These are phyloP conservation scores for Sminthurinus aureus DNA, from an alignment of 2,888 invertebrate species.

Conservation along the genomic window DNA sequence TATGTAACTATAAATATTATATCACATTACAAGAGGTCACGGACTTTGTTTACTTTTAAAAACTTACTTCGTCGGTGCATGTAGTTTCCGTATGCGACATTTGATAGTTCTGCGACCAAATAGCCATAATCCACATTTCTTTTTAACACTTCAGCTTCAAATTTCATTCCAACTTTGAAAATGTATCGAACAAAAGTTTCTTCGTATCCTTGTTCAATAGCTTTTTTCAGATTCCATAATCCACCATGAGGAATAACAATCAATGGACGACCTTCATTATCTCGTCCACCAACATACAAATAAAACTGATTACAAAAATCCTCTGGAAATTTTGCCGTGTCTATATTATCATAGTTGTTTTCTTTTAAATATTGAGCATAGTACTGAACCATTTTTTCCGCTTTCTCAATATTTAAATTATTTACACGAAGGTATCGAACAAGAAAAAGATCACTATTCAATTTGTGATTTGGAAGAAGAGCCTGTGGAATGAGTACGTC, in stretches of 20 bases:
- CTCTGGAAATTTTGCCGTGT: slow-evolving; percentile 19
- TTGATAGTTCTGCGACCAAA: slow-evolving; percentile 25
- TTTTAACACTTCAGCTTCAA: slow-evolving; percentile 29
- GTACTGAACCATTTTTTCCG: slow-evolving; percentile 22
- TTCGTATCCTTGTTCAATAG: slow-evolving; percentile 25
- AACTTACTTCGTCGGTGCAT: slow-evolving; percentile 29
- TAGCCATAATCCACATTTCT: slow-evolving; percentile 29
- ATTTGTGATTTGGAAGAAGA: slow-evolving; percentile 1
- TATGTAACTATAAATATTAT: no score
- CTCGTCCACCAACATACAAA: slow-evolving; percentile 22
- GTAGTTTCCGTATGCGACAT: slow-evolving; percentile 32
- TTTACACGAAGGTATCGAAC: slow-evolving; percentile 25
- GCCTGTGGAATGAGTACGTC: not conserved
- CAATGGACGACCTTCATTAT: slow-evolving; percentile 21
- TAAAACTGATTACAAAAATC: slow-evolving; percentile 31
- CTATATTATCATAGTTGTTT: slow-evolving; percentile 13
- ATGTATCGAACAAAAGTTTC: slow-evolving; percentile 33
- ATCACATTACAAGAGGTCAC: no score
- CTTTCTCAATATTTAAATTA: slow-evolving; percentile 32
- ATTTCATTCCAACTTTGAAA: slow-evolving; percentile 17
- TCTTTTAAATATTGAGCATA: slow-evolving; percentile 34
- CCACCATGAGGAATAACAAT: slow-evolving; percentile 27
- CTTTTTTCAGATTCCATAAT: slow-evolving; percentile 32
- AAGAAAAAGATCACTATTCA: slow-evolving; percentile 27
- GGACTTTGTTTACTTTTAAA: not conserved